Evolutionary conservation across 2,797 vertebrate genomes (phyloP), one percentile per base, ranked within the genome.

Genomic region (Lophius americanus): DNA sequence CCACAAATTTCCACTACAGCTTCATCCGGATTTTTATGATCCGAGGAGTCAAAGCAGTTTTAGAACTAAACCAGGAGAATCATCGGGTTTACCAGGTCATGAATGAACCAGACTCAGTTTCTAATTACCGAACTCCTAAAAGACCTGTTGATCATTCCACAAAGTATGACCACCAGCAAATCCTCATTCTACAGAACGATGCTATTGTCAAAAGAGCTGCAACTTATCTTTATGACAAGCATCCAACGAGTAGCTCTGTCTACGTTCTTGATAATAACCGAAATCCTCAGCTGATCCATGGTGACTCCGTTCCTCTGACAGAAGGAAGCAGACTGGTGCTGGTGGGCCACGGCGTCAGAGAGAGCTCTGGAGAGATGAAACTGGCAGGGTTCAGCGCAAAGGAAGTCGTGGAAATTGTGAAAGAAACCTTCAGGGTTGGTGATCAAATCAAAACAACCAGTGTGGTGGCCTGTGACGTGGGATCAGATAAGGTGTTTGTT

Each of bases 121-220:
- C 50, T 12, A 5, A 33, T 5, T 81, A 70, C 54, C 41, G 2
- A 51, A 58, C 56, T 54, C 42, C 43, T 8, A 44, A 55, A 10
- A 78, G 54, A 52, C 46, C 2, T 3, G 64, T 52, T 33, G 88
- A 83, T 51, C 81, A 69, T 52, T 70, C 1, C 12, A 79, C 75
- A 4, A 72, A 82, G 73, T 89, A 88, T 39, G 83, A 87, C 55
- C 50, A 64, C 36, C 88, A 85, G 65, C 78, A 81, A 32, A 87
- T 90, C 36, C 0, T 90, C 54, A 68, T 87, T 0, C 56, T 88
- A 76, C 39, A 86, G 48, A 68, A 85, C 4, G 43, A 88, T 7
- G 33, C 41, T 0, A 14, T 50, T 5, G 79, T 85, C 7, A 64
- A 14, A 65, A 47, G 49, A 13, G 69, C 86, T 60, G 83, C 75